phyloP scores from a whole-genome alignment of 2,797 vertebrate genomes.

The Sparus aurata region DNA sequence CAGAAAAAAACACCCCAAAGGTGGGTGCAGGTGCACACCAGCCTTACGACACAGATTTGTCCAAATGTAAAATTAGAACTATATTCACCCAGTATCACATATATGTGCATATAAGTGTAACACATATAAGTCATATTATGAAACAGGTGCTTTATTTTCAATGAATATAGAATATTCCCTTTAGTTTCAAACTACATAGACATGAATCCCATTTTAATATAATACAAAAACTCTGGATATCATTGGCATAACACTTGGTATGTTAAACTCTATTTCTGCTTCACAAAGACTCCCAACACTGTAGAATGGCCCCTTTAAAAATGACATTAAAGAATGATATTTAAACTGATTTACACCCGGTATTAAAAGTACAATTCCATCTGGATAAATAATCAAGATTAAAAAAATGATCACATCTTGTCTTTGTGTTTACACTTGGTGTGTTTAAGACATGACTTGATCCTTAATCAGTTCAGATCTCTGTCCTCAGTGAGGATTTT shows the following conservation, averaged over 20 bases:
- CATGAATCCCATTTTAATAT: background rate
- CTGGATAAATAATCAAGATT: no score
- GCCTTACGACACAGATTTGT: background rate
- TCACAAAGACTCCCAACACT: background rate
- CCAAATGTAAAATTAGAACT: background rate
- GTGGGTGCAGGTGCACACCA: background rate
- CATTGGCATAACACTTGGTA: background rate
- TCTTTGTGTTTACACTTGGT: no score
- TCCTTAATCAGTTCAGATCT: no score
- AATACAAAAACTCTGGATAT: background rate
- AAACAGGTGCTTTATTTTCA: background rate
- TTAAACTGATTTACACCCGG: no score
- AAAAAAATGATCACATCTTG: no score
- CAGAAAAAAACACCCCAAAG: no score
- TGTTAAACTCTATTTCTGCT: background rate
- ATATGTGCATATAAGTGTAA: background rate
- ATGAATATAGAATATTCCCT: background rate
- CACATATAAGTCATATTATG: background rate
- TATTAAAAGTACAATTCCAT: no score
- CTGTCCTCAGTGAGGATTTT: no score
- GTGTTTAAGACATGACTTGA: no score
- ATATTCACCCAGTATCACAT: background rate
- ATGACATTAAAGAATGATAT: no score
- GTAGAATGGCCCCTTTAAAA: background rate
- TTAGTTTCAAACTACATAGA: background rate